Conservation (phyloP, 2,797 vertebrate genomes). For the Acrocephalus scirpaceus region DNA sequence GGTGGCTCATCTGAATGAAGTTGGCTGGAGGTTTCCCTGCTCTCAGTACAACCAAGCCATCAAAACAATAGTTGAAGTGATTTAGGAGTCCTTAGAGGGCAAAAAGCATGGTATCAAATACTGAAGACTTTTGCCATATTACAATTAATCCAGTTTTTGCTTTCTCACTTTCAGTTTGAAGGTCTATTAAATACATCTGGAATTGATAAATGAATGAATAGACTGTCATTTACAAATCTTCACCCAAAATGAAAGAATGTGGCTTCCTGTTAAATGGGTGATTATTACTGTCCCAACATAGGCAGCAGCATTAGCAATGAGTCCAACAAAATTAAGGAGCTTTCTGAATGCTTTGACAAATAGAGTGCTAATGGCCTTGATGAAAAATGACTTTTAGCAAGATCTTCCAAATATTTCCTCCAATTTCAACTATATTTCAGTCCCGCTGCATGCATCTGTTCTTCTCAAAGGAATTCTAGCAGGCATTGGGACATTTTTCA, state of each 20-base stretch:
- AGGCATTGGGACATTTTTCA: not conserved
- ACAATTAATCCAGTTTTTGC: conserved; percentile 29
- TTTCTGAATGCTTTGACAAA: conserved; percentile 55
- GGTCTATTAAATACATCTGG: conserved; percentile 49
- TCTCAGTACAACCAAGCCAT: not conserved
- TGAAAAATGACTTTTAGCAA: conserved; percentile 31
- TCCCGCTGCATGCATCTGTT: not conserved
- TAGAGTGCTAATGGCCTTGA: conserved; percentile 31
- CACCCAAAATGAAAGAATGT: conserved; percentile 46
- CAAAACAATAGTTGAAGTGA: not conserved
- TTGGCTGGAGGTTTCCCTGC: not conserved
- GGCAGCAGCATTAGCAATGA: not conserved
- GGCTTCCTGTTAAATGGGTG: conserved; percentile 26
- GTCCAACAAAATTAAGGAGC: conserved; percentile 29
- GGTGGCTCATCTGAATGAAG: not conserved
- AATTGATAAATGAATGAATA: conserved; percentile 50
- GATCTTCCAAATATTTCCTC: conserved; percentile 8
- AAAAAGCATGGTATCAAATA: not conserved
- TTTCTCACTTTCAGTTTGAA: conserved; percentile 25
- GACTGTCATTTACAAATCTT: conserved; percentile 50
- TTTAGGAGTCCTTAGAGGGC: conserved; percentile 3
- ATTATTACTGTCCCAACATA: conserved; percentile 23
- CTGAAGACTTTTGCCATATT: not conserved
- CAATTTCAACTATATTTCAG: not conserved
- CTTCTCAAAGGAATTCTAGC: not conserved